phyloP scores from a whole-genome alignment of 2,113 vertebrate species.

The Probosciger aterrimus region DNA sequence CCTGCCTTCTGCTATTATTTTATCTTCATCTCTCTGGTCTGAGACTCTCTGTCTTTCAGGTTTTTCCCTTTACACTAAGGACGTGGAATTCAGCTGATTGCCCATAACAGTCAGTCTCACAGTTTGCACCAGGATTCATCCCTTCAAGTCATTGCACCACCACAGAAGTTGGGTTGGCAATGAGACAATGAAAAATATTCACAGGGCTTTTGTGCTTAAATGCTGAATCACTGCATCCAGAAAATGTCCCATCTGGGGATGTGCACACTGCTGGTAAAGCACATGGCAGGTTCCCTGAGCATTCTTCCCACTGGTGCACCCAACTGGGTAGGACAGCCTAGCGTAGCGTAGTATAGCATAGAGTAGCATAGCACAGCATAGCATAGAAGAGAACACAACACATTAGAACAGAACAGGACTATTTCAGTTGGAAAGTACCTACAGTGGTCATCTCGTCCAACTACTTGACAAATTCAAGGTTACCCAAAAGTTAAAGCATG shows the following conservation, averaged over 20 bases:
- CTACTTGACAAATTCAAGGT: not conserved
- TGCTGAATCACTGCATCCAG: not conserved
- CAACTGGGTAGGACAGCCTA: not conserved
- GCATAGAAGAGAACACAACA: not conserved
- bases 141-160: not conserved
- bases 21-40: not conserved
- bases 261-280: not conserved
- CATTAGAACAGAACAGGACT: not conserved
- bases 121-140: not conserved
- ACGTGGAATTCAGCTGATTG: not conserved
- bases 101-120: not conserved
- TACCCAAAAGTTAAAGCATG: not conserved
- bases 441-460: not conserved
- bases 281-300: not conserved
- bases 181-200: not conserved
- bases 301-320: not conserved
- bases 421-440: not conserved
- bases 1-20: no score
- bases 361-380: not conserved
- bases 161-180: not conserved
- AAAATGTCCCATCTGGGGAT: not conserved
- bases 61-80: not conserved
- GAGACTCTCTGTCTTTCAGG: not conserved
- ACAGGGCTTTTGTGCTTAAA: not conserved
- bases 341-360: not conserved